phyloP scores from a whole-genome alignment of 2,888 invertebrate genomes.

The Eurois occulta region DNA sequence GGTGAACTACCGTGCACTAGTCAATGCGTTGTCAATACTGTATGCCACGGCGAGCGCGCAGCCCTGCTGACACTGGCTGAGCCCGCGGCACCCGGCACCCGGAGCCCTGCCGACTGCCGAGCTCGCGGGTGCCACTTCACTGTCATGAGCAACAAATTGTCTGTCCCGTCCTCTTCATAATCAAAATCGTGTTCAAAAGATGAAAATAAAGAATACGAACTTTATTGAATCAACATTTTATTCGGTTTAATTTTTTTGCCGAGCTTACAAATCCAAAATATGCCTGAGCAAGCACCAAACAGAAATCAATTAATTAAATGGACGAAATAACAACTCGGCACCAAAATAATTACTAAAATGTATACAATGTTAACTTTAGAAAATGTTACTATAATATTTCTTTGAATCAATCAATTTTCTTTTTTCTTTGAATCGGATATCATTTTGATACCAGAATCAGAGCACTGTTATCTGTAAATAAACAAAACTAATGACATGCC shows the following conservation, averaged over 20 bases:
- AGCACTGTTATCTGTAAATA: not conserved
- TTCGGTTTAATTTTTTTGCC: not conserved
- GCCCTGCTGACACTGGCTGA: slow-evolving; percentile 83
- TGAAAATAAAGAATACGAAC: slow-evolving; percentile 33
- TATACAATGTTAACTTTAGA: not conserved
- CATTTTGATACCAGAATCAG: not conserved
- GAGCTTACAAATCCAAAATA: not conserved
- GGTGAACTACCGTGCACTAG: slow-evolving; percentile 93
- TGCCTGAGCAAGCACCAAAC: not conserved
- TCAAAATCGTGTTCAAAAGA: slow-evolving; percentile 2
- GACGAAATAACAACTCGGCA: not conserved
- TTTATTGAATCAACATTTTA: slow-evolving; percentile 27
- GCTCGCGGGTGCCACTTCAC: too few relatives aligned
- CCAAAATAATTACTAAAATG: not conserved
- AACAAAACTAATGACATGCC: not conserved
- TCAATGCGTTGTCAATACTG: slow-evolving; percentile 92
- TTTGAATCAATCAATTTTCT: too few relatives aligned
- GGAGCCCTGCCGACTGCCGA: not conserved
- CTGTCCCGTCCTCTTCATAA: slow-evolving; percentile 1
- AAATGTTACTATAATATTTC: not conserved
- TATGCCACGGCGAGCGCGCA: slow-evolving; percentile 89
- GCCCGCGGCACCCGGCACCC: not conserved
- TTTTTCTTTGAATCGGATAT: too few relatives aligned
- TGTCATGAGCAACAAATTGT: slow-evolving; percentile 10
- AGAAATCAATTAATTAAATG: not conserved